Conservation (phyloP, 2,113 vertebrate genomes). For the Sorex araneus region DNA sequence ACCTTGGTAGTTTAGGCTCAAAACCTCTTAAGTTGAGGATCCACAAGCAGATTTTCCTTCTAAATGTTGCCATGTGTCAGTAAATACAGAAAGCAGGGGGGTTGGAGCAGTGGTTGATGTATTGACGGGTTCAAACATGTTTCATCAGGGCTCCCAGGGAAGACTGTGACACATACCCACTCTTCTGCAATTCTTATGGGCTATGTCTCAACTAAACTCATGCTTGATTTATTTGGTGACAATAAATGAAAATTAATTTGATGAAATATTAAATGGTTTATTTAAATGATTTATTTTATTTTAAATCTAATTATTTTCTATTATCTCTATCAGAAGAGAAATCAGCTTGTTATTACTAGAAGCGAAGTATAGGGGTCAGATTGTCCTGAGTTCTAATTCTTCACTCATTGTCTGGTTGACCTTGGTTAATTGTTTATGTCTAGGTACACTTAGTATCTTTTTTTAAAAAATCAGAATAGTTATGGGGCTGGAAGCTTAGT, state of each 20-base stretch:
- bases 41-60: too few relatives aligned
- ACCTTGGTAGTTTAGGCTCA: neutral
- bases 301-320: neutral
- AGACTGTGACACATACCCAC: neutral
- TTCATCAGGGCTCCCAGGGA: neutral
- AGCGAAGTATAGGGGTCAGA: too few relatives aligned
- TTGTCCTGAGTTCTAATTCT: neutral
- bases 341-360: neutral
- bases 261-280: conserved; percentile 16
- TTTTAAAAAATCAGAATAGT: neutral
- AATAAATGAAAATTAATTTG: conserved; percentile 26
- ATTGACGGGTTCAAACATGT: neutral
- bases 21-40: neutral
- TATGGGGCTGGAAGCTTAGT: neutral
- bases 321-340: conserved; percentile 52
- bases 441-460: neutral
- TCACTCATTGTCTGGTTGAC: neutral
- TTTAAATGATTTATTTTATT: conserved; percentile 24
- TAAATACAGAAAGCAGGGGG: neutral
- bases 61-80: neutral
- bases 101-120: neutral
- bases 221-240: conserved; percentile 9
- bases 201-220: neutral
- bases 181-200: neutral
- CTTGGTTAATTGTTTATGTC: neutral